phyloP scores from a whole-genome alignment of 2,797 vertebrate genomes.

The Fistularia tabacaria region DNA sequence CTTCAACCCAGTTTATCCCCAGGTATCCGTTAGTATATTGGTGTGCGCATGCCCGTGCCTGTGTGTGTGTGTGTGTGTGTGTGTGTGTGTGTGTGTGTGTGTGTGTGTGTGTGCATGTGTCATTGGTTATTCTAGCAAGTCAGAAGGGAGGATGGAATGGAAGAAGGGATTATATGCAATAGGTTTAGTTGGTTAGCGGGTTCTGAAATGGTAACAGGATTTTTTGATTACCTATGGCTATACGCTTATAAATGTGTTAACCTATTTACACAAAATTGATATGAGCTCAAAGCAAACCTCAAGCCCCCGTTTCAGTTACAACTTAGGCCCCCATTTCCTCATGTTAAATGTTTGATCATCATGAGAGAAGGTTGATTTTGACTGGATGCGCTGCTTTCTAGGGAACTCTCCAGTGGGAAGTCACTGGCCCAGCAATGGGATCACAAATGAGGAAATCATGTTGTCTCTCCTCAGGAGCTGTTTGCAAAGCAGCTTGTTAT shows the following conservation, averaged over 20 bases:
- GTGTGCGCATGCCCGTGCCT: conserved; percentile 1
- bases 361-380: conserved; percentile 2
- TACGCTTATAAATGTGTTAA: too few relatives aligned
- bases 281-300: too few relatives aligned
- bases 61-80: conserved; percentile 2
- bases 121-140: conserved; percentile 45
- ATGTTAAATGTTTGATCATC: conserved; percentile 3
- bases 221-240: conserved; percentile 4
- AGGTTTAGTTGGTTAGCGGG: background rate
- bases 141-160: conserved; percentile 8
- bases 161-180: conserved; percentile 18
- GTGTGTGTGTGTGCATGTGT: conserved; percentile 6
- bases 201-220: conserved; percentile 6
- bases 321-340: background rate
- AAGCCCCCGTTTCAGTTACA: conserved; percentile 6
- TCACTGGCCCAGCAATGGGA: conserved; percentile 7
- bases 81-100: background rate
- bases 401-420: conserved; percentile 12
- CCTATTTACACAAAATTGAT: too few relatives aligned
- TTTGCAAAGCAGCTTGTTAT: conserved; percentile 43
- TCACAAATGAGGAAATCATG: conserved; percentile 11
- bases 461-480: conserved; percentile 23
- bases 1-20: background rate
- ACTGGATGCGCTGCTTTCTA: conserved; percentile 14
- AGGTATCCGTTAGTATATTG: background rate